Evolutionary conservation across 2,888 invertebrate species (phyloP).

Genomic region (Notodonta dromedarius): DNA sequence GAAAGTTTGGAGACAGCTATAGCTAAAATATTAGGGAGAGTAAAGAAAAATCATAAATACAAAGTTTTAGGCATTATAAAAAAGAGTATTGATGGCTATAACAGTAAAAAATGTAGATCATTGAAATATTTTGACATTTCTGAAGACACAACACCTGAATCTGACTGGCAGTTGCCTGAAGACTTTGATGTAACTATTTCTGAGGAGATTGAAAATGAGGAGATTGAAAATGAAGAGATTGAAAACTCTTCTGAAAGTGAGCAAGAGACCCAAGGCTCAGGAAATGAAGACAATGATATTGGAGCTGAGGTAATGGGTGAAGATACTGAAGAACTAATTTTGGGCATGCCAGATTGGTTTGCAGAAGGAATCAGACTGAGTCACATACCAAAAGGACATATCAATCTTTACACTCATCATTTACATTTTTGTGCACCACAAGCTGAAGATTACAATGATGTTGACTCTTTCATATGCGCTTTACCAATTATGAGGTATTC

Average conservation of each 20-base stretch:
- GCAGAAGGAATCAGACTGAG: constrained; percentile 85
- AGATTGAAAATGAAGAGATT: constrained; percentile 23
- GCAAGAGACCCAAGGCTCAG: not conserved
- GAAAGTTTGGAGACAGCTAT: constrained; percentile 89
- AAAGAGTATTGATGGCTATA: constrained; percentile 86
- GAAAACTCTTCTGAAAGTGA: constrained; percentile 13
- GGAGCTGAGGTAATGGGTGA: constrained; percentile 27
- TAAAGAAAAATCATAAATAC: constrained; percentile 83
- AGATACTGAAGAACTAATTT: constrained; percentile 45
- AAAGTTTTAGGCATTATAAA: constrained; percentile 84
- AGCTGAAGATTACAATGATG: constrained; percentile 87
- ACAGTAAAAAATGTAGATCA: constrained; percentile 82
- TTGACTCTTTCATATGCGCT: constrained; percentile 84
- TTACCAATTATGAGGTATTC: constrained; percentile 86
- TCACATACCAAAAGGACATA: constrained; percentile 86
- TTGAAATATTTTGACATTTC: constrained; percentile 82
- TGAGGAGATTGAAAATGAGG: constrained; percentile 23
- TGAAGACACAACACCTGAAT: constrained; percentile 26
- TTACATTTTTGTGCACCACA: constrained; percentile 88
- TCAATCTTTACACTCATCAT: constrained; percentile 87
- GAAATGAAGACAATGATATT: constrained; percentile 30
- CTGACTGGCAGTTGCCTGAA: constrained; percentile 33
- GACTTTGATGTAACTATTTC: constrained; percentile 35
- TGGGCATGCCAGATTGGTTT: constrained; percentile 86
- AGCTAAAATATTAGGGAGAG: constrained; percentile 85